A percentile compares a stretch with the other conserved stretches of the same genome.
These are phyloP conservation scores for Carpatolechia fugitivella DNA, from an alignment of 2,888 invertebrate genomes.

Conservation along the genomic window DNA sequence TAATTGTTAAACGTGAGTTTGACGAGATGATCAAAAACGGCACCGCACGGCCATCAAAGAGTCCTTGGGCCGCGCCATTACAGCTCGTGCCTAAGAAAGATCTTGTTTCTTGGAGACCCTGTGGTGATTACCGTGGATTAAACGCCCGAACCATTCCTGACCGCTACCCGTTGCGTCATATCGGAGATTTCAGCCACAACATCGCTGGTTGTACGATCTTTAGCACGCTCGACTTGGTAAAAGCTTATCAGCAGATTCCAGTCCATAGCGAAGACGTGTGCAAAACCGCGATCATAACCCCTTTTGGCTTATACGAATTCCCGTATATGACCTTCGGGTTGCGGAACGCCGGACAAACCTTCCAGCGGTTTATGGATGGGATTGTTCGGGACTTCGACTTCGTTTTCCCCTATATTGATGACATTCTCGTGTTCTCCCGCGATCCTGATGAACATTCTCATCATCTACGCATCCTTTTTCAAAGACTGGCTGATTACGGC, in stretches of 20 bases:
- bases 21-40: slow-evolving; percentile 27
- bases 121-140: slow-evolving; percentile 32
- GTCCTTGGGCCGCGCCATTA: slow-evolving; percentile 36
- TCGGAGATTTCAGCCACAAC: slow-evolving; percentile 35
- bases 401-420: slow-evolving; percentile 41
- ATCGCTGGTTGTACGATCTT: slow-evolving; percentile 33
- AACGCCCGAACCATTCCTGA: slow-evolving; percentile 34
- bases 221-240: slow-evolving; percentile 38
- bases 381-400: slow-evolving; percentile 37
- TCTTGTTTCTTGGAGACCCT: slow-evolving; percentile 30
- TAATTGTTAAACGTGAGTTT: slow-evolving; percentile 27
- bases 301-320: slow-evolving; percentile 41
- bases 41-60: slow-evolving; percentile 28
- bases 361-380: slow-evolving; percentile 46
- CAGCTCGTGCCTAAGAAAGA: slow-evolving; percentile 34
- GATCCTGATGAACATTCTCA: slow-evolving; percentile 26
- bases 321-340: slow-evolving; percentile 42
- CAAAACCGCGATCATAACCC: slow-evolving; percentile 21
- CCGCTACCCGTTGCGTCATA: slow-evolving; percentile 36
- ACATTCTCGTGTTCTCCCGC: slow-evolving; percentile 28
- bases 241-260: slow-evolving; percentile 50
- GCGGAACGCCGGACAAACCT: slow-evolving; percentile 48
- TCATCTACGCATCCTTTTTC: slow-evolving; percentile 25
- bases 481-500: slow-evolving; percentile 17
- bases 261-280: slow-evolving; percentile 35